Evolutionary conservation across 1,140 invertebrate genomes (phyloP).

Genomic region (Diabrotica undecimpunctata): DNA sequence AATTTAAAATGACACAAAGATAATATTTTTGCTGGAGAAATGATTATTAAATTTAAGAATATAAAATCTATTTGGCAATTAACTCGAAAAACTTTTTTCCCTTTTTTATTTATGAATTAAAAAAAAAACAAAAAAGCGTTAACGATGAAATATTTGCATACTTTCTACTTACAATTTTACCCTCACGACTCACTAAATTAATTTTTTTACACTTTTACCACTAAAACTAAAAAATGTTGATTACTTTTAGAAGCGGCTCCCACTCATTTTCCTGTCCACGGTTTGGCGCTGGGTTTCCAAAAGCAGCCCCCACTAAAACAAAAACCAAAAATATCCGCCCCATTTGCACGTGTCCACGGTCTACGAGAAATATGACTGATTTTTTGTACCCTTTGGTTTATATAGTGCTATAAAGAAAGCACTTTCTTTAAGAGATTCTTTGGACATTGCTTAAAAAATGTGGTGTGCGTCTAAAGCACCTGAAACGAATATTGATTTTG

Average conservation of each 20-base stretch:
- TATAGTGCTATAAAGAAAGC: background rate
- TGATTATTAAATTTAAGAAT: too few relatives aligned
- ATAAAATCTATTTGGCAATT: too few relatives aligned
- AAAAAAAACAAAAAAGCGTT: too few relatives aligned
- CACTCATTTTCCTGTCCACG: background rate
- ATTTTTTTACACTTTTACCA: too few relatives aligned
- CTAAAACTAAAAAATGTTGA: background rate
- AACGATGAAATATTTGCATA: too few relatives aligned
- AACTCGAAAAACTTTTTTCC: too few relatives aligned
- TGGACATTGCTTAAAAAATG: background rate
- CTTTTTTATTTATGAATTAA: too few relatives aligned
- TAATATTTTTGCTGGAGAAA: too few relatives aligned
- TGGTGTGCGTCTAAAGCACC: background rate
- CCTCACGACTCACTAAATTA: too few relatives aligned
- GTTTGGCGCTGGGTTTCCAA: background rate
- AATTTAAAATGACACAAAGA: too few relatives aligned
- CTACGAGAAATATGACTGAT: background rate
- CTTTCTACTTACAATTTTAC: too few relatives aligned
- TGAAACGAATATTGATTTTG: slow-evolving; percentile 3
- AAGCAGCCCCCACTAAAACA: slow-evolving; percentile 1
- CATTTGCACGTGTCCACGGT: background rate
- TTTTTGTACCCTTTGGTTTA: background rate
- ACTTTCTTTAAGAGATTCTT: background rate
- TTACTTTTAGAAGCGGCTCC: background rate
- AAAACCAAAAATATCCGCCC: background rate